Evolutionary conservation across 2,113 vertebrate species (phyloP), one percentile per base, ranked within the genome.

Genomic region (Atrichornis clamosus): DNA sequence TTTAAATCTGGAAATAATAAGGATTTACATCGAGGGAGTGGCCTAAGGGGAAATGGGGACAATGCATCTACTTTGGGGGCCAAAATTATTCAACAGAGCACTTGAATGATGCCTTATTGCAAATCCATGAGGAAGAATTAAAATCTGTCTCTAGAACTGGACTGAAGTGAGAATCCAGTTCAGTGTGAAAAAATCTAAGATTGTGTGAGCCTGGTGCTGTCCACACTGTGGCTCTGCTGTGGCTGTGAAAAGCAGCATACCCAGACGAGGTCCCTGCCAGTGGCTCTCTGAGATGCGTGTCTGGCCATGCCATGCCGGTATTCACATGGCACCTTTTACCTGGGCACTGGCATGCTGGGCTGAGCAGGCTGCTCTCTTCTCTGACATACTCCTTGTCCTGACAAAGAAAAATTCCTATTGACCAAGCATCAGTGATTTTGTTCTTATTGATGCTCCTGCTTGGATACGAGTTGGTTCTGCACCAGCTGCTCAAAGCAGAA

Each of bases 181-280:
- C 15, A 11, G 7, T 30, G 20, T 30, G 10, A 37, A 64, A 17
- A 81, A 58, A 35, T 0, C 7, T 17, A 27, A 47, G 55, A 22
- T 3, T 19, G 4, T 3, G 0, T n/a, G 6, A 26, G 8, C 8
- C 46, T 27, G 9, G 3, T 24, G n/a, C 10, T 59, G 20, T 28
- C 9, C 30, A 28, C 11, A 16, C 4, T 63, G 14, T 6, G 33
- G 7, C 3, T 58, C 19, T 81, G 55, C 41, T 70, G 33, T 49
- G 28, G 6, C 8, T 9, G 5, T 15, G 33, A 62, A 56, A 70
- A 83, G 30, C 24, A 58, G 8, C 10, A 17, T 5, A 13, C 0
- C 27, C 44, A 32, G 1, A 13, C 0, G 0, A 88, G 23, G 21
- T 6, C 14, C 44, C 22, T 76, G 39, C 11, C 15, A 63, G 33